Base-by-base conservation (phyloP, 2,797 vertebrate species). In the Macrochelys suwanniensis region DNA sequence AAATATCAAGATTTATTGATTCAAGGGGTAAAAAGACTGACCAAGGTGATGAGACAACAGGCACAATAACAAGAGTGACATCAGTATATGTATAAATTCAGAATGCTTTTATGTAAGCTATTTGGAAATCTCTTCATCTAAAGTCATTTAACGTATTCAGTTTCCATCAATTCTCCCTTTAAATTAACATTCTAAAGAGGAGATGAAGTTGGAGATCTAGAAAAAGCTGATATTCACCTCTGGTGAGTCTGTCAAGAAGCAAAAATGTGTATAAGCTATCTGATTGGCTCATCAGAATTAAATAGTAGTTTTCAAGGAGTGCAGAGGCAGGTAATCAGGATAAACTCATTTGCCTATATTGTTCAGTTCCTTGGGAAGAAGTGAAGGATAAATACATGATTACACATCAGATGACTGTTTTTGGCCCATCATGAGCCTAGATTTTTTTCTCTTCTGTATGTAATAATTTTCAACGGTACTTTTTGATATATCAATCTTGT, bases 311-410 rank as follows among this genome's bases (percentile, higher is more conserved):
- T 28, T 28, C 80, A 71, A 85, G 21, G 28, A 85, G 47, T 82
- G 49, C 25, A 87, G 47, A 92, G 71, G 6, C 47, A 61, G 17
- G 21, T 83, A 78, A 78, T 91, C 68, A 84, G 19, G 71, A 84
- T 54, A 80, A n/a, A 84, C 21, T 88, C 11, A 28, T 78, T 76
- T 59, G 57, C 57, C 42, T 59, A 49, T 47, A 56, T 45, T 59
- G 3, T 87, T 83, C 25, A n/a, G 2, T 12, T 50, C 54, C 33
- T 49, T 16, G 13, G 25, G 11, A 89, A 57, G 84, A 82, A 25
- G 9, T 12, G 57, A 94, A 95, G 11, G 84, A 85, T 59, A 84
- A 93, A 96, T 90, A 93, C 50, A 37, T 13, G 84, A 10, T 25
- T 77, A 71, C 77, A 95, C 42, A 37, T n/a, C 1, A 8, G 71